Conservation (phyloP, 1,140 invertebrate genomes). For the Sminthurinus signatus region DNA sequence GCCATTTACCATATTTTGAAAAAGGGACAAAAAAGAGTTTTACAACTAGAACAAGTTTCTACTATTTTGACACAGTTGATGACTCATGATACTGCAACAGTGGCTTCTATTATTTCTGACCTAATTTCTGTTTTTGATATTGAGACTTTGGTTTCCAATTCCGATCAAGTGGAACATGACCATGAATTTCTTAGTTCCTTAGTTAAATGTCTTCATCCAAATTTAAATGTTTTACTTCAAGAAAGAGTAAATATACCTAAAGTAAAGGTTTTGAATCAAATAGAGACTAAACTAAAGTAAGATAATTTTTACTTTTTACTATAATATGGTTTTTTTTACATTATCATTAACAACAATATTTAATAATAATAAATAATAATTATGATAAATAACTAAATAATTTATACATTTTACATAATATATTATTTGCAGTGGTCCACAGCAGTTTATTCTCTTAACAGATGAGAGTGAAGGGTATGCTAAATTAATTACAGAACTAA, state of each 20-base stretch:
- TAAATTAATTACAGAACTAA: conserved; percentile 93
- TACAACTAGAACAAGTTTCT: conserved; percentile 65
- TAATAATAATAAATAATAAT: background rate
- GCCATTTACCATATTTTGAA: conserved; percentile 57
- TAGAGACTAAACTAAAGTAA: conserved; percentile 96
- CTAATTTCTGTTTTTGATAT: conserved; percentile 46
- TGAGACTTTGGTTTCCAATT: conserved; percentile 57
- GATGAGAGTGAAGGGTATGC: conserved; percentile 99
- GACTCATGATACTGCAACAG: conserved; percentile 62
- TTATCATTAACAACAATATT: background rate
- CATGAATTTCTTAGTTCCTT: conserved; percentile 56
- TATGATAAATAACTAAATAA: background rate
- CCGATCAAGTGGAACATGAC: conserved; percentile 58
- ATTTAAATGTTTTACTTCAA: conserved; percentile 45
- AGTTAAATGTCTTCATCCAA: background rate
- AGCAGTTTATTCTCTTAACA: conserved; percentile 96
- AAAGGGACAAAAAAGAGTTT: conserved; percentile 58
- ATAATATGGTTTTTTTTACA: conserved; percentile 21
- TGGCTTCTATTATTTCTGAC: conserved; percentile 62
- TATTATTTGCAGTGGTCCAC: conserved; percentile 77
- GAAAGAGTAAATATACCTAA: conserved; percentile 89
- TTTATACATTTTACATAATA: too few relatives aligned
- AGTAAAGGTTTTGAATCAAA: conserved; percentile 83
- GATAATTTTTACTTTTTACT: conserved; percentile 45
- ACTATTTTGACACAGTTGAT: conserved; percentile 59